These are phyloP conservation scores for Scomber japonicus DNA, from an alignment of 2,113 vertebrate genomes.

Conservation along the genomic window DNA sequence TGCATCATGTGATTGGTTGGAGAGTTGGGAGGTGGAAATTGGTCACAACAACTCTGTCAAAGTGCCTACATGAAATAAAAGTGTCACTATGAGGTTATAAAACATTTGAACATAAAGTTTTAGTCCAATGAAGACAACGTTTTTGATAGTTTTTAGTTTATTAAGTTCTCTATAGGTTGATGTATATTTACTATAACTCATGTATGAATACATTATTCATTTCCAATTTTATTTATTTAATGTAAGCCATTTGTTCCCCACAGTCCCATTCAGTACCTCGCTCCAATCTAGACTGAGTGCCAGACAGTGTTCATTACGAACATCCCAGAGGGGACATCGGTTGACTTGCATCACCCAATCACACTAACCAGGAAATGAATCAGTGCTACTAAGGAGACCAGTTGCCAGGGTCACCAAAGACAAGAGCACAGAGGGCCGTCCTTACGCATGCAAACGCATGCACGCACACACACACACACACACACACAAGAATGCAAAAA, in stretches of 20 bases:
- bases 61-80: neutral
- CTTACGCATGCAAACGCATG: neutral
- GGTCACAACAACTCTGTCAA: neutral
- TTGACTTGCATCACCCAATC: slow-evolving; percentile 55
- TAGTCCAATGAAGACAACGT: neutral
- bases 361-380: slow-evolving; percentile 58
- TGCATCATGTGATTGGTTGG: neutral
- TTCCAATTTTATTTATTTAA: slow-evolving; percentile 13
- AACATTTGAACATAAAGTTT: no score
- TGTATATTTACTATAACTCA: neutral
- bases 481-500: neutral
- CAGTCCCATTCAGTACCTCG: neutral
- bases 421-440: neutral
- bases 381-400: slow-evolving; percentile 58
- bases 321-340: slow-evolving; percentile 56
- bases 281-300: slow-evolving; percentile 21
- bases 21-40: neutral
- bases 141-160: no score
- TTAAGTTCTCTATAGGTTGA: neutral
- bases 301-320: slow-evolving; percentile 58
- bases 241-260: neutral
- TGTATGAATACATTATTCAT: neutral
- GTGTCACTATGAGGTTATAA: no score
- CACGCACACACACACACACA: neutral
- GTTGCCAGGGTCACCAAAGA: slow-evolving; percentile 26